These are phyloP conservation scores for Theonella swinhoei DNA, from an alignment of 37 sponge, comb jelly and placozoan genomes.

Conservation along the genomic window DNA sequence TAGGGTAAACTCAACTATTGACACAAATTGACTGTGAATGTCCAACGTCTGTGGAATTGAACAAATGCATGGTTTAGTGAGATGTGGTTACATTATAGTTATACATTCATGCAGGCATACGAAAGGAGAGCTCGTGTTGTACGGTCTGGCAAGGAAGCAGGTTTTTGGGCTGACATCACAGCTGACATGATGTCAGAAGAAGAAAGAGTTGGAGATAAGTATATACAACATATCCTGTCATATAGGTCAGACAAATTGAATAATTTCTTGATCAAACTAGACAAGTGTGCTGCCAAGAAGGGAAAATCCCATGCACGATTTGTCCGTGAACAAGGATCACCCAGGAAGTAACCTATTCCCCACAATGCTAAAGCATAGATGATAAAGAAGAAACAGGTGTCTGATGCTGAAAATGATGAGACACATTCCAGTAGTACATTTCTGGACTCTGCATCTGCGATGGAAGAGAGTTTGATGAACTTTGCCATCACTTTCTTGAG, in stretches of 20 bases:
- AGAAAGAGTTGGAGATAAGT: not conserved
- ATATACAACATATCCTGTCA: not conserved
- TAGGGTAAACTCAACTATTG: too few species aligned
- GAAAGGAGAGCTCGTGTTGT: not conserved
- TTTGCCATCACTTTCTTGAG: conserved; percentile 13
- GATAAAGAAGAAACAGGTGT: too few species aligned
- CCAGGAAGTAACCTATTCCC: too few species aligned
- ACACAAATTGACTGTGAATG: too few species aligned
- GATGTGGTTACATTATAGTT: not conserved
- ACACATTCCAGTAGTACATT: too few species aligned
- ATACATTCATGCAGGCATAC: not conserved
- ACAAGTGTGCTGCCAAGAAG: not conserved
- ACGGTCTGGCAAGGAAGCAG: not conserved
- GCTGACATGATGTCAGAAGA: conserved; percentile 43
- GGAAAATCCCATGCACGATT: too few species aligned
- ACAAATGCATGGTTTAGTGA: not conserved
- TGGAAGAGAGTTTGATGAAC: conserved; percentile 15
- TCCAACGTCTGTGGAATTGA: not conserved
- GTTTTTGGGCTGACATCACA: not conserved
- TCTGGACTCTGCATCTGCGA: not conserved
- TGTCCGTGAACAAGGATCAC: too few species aligned
- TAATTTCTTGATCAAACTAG: not conserved
- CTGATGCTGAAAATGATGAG: too few species aligned
- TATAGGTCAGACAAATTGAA: not conserved
- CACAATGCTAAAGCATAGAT: too few species aligned